Evolutionary conservation across 2,797 vertebrate genomes (phyloP).

Genomic region (Nyctibius grandis): DNA sequence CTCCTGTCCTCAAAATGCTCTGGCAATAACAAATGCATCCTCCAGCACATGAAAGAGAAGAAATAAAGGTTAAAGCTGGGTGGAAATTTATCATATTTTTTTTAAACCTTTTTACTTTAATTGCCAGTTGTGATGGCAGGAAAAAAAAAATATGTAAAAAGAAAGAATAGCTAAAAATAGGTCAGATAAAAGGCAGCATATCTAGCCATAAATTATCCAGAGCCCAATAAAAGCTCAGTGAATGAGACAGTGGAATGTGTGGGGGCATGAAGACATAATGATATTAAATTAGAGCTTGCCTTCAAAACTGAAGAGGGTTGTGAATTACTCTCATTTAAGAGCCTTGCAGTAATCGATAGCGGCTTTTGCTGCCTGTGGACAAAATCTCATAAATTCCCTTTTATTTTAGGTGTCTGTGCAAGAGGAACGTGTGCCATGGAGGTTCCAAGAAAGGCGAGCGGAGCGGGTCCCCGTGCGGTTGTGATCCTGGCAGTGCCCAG

Average conservation of each 20-base stretch:
- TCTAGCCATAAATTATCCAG: slow-evolving; percentile 64
- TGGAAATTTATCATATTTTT: background rate
- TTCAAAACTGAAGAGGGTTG: slow-evolving; percentile 48
- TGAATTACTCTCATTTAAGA: slow-evolving; percentile 59
- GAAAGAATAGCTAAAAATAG: slow-evolving; percentile 65
- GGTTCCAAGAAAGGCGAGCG: background rate
- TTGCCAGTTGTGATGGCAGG: slow-evolving; percentile 45
- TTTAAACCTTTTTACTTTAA: slow-evolving; percentile 45
- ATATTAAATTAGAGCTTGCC: slow-evolving; percentile 70
- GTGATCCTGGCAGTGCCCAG: accelerated
- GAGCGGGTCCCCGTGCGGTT: accelerated
- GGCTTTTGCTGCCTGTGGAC: slow-evolving; percentile 37
- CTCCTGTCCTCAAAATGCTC: background rate
- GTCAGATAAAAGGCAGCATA: slow-evolving; percentile 56
- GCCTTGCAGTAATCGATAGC: slow-evolving; percentile 55
- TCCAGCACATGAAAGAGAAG: background rate
- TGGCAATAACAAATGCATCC: background rate
- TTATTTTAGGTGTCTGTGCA: background rate
- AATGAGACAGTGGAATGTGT: slow-evolving; percentile 69
- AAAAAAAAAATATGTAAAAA: slow-evolving; percentile 21
- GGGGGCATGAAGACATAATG: slow-evolving; percentile 72
- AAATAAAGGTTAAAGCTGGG: slow-evolving; percentile 39
- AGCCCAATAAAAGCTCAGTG: slow-evolving; percentile 64
- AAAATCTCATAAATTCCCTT: slow-evolving; percentile 37
- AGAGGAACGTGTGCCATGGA: background rate